Percentiles rank a stretch among this genome's conserved stretches.
These are phyloP conservation scores for Himalopsyche phryganea DNA, from an alignment of 1,140 invertebrate genomes.

Conservation along the genomic window DNA sequence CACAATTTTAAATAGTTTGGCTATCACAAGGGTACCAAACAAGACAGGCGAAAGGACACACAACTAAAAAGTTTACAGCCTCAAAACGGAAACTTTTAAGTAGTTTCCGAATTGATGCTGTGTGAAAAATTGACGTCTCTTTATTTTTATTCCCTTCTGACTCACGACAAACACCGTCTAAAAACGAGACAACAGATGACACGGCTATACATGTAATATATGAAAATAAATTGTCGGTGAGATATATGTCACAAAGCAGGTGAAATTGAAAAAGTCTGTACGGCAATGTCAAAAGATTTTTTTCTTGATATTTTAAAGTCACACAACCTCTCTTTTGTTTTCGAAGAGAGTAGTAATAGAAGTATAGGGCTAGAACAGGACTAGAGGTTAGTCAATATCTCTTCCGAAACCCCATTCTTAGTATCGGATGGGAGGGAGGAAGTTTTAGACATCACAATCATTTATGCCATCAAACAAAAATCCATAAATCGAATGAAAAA, in stretches of 20 bases:
- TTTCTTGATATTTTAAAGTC: no score
- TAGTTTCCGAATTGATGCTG: conserved; percentile 31
- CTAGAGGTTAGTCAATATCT: no score
- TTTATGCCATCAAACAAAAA: no score
- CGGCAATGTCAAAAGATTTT: no score
- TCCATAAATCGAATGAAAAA: no score
- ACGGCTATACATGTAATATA: neutral
- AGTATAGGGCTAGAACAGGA: no score
- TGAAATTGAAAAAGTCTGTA: neutral
- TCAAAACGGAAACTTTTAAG: conserved; percentile 24
- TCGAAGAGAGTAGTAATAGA: no score
- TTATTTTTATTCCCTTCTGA: neutral
- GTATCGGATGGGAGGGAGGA: no score
- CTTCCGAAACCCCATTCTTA: no score
- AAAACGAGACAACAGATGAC: neutral
- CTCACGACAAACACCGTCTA: neutral
- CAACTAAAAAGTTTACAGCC: conserved; percentile 4
- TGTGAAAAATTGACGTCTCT: conserved; percentile 28
- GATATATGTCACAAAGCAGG: neutral
- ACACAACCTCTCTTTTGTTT: no score
- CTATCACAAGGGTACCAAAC: neutral
- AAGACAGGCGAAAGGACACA: neutral
- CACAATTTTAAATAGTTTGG: no score
- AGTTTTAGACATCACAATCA: no score
- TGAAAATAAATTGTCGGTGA: neutral